phyloP scores from a whole-genome alignment of 2,797 vertebrate species.

The Sebastes hubbsi region DNA sequence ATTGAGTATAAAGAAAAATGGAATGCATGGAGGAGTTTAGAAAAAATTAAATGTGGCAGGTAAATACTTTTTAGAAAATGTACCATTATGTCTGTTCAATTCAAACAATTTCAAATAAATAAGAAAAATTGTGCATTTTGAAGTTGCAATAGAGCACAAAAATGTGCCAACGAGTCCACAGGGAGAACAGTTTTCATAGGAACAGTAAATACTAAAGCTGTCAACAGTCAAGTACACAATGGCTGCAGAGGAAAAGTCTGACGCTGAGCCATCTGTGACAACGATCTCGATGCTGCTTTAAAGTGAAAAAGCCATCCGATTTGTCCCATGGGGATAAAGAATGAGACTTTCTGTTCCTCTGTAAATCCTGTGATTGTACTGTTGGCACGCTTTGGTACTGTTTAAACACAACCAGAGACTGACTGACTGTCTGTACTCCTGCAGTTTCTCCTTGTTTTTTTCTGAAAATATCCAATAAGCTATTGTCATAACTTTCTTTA shows the following conservation, averaged over 20 bases:
- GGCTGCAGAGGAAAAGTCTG: slow-evolving; percentile 26
- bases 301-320: slow-evolving; percentile 56
- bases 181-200: slow-evolving; percentile 2
- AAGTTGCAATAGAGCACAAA: neutral
- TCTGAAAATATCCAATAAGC: slow-evolving; percentile 35
- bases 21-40: neutral
- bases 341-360: slow-evolving; percentile 52
- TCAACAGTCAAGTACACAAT: slow-evolving; percentile 15
- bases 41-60: neutral
- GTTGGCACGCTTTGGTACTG: slow-evolving; percentile 41
- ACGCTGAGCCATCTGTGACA: slow-evolving; percentile 49
- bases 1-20: neutral
- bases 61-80: neutral
- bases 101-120: neutral
- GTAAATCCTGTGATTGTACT: slow-evolving; percentile 54
- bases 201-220: slow-evolving; percentile 1
- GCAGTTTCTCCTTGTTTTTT: neutral
- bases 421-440: slow-evolving; percentile 1
- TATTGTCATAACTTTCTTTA: slow-evolving; percentile 28
- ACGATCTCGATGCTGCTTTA: slow-evolving; percentile 42
- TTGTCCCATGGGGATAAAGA: slow-evolving; percentile 40
- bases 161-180: slow-evolving; percentile 1
- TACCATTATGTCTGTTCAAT: neutral
- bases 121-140: neutral
- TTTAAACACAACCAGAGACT: slow-evolving; percentile 51